Base-by-base conservation (phyloP, 2,888 invertebrate genomes). In the Ornithoptera alexandrae region DNA sequence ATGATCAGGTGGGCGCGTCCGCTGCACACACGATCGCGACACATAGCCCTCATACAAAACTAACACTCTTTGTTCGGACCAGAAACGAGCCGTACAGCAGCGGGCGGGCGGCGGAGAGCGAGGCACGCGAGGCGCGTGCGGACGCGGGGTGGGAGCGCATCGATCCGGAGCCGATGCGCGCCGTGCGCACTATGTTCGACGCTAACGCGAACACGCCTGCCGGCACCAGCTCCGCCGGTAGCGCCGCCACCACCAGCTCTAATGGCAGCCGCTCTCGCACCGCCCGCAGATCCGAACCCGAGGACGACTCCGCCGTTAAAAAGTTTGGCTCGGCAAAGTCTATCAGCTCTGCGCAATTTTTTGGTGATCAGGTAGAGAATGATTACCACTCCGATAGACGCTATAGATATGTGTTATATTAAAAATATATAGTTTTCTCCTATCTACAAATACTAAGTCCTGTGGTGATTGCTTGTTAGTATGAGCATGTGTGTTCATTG, bases 301-400 rank as follows among this genome's bases (percentile, higher is more conserved):
- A 92, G 10, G 94, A 95, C 62, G 96, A 96, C 77, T 95, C 96
- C 72, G 98, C 98, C 30, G 97, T 97, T 86, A 97, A 97, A 90
- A 99, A 99, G 92, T 99, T 99, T 86, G 99, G 98, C 65, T 96
- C 96, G 78, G 98, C 99, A 4, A 99, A 99, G 89, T 97, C 98
- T 18, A 99, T 99, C 82, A 99, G 99, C 71, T 99, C 99, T 0
- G 98, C 98, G 83, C 98, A 98, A 93, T 99, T 95, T 93, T 99
- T 99, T 86, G 97, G 97, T 10, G 97, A 96, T 78, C 94, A 94
- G 84, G 90, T 89, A 62, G 42, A 39, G 39, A 39, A 7, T 39
- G 39, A 10, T 39, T 8, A 8, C 39, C 1, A 10, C 4, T 30
- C 3, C 30, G 39, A 39, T 39, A 5, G 10, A 39, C 39, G 8